Percentiles rank a stretch among this genome's conserved stretches.
These are phyloP conservation scores for Paguma larvata DNA, from an alignment of 2,797 vertebrate species.

Conservation along the genomic window DNA sequence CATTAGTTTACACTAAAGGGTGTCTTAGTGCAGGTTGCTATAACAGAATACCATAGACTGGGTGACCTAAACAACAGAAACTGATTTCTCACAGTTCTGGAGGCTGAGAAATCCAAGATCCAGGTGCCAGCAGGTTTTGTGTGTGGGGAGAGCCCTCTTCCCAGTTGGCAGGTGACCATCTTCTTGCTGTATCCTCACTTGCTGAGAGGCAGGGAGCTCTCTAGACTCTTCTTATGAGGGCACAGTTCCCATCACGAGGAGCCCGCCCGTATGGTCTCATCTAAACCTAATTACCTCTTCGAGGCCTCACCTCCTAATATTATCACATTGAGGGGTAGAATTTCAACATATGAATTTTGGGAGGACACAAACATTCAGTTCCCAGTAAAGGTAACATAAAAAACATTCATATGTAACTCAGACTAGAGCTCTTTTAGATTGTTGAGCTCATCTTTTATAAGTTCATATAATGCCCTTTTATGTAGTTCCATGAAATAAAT, in stretches of 20 bases:
- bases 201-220: not conserved
- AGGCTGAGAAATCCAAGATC: not conserved
- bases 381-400: not conserved
- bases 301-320: not conserved
- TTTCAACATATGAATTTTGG: not conserved
- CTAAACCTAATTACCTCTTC: not conserved
- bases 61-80: not conserved
- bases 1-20: not conserved
- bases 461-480: not conserved
- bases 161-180: not conserved
- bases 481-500: constrained; percentile 8
- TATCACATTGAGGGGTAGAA: not conserved
- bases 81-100: not conserved
- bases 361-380: not conserved
- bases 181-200: not conserved
- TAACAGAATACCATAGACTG: not conserved
- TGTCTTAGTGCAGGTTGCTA: not conserved
- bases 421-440: not conserved
- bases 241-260: not conserved
- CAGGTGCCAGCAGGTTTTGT: not conserved
- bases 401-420: not conserved
- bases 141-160: not conserved
- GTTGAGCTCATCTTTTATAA: not conserved
- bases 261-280: not conserved
- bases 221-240: not conserved